A percentile compares a stretch with the other conserved stretches of the same genome.
Conservation (phyloP, 1,140 invertebrate species). For the Drosophila prosaltans region DNA sequence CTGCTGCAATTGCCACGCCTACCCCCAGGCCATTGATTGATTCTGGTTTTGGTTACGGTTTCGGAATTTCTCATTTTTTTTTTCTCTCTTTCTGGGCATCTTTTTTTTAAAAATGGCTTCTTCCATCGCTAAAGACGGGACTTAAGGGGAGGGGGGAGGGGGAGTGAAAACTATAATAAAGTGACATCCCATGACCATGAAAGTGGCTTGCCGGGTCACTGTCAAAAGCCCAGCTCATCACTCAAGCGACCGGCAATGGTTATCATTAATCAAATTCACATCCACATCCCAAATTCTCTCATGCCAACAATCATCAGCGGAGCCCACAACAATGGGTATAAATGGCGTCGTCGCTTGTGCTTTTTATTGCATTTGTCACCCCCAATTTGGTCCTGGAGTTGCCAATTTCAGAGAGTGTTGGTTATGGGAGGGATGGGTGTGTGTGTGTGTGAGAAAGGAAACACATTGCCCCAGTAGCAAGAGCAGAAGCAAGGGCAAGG, state of each 20-base stretch:
- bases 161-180: conserved; percentile 47
- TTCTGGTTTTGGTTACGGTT: conserved; percentile 36
- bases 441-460: conserved; percentile 46
- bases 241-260: conserved; percentile 59
- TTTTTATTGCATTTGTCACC: conserved; percentile 76
- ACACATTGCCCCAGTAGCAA: conserved; percentile 33
- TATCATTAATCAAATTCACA: conserved; percentile 74
- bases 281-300: background rate
- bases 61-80: background rate
- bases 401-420: background rate
- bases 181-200: conserved; percentile 43
- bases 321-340: conserved; percentile 39
- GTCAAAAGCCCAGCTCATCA: conserved; percentile 30
- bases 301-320: background rate
- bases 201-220: conserved; percentile 43
- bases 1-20: conserved; percentile 32
- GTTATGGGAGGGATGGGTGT: background rate
- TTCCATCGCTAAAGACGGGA: conserved; percentile 1
- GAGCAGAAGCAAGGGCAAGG: background rate
- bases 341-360: conserved; percentile 52
- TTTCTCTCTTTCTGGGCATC: conserved; percentile 28
- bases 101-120: conserved; percentile 42
- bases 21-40: conserved; percentile 59
- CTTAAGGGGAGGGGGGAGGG: too few relatives aligned
- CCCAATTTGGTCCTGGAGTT: conserved; percentile 1